phyloP scores from a whole-genome alignment of 2,113 vertebrate species.

The Tragelaphus strepsiceros region DNA sequence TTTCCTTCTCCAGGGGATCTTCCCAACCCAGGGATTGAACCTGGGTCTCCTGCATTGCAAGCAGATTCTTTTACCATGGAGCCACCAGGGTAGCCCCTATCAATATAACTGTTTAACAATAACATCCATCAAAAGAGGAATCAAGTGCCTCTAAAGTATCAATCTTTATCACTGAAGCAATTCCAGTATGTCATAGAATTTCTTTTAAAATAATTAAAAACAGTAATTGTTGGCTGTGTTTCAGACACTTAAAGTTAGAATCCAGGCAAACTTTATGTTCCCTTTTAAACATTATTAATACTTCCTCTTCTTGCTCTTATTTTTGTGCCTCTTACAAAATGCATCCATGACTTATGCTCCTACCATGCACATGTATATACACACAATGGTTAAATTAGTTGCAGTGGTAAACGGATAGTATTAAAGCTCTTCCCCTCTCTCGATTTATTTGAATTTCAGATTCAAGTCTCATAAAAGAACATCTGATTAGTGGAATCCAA shows the following conservation, averaged over 20 bases:
- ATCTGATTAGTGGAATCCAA: background rate
- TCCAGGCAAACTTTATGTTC: background rate
- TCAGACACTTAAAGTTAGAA: background rate
- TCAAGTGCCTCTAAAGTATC: background rate
- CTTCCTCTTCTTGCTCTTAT: background rate
- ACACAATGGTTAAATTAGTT: background rate
- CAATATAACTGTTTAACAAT: background rate
- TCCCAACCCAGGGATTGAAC: background rate
- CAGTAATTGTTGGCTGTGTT: background rate
- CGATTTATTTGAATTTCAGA: background rate
- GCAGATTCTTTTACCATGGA: background rate
- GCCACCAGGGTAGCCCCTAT: background rate
- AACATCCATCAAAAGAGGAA: background rate
- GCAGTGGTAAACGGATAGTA: background rate
- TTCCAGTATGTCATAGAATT: background rate
- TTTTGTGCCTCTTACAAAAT: background rate
- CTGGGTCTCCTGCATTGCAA: background rate
- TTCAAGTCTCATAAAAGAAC: background rate
- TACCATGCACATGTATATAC: background rate
- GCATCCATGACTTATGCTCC: background rate
- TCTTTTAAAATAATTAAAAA: slow-evolving; percentile 11
- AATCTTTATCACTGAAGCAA: background rate
- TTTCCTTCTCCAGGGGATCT: background rate
- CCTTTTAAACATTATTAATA: background rate
- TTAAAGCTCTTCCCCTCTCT: background rate